Conservation (phyloP, 2,113 vertebrate species). For the Datnioides undecimradiatus region DNA sequence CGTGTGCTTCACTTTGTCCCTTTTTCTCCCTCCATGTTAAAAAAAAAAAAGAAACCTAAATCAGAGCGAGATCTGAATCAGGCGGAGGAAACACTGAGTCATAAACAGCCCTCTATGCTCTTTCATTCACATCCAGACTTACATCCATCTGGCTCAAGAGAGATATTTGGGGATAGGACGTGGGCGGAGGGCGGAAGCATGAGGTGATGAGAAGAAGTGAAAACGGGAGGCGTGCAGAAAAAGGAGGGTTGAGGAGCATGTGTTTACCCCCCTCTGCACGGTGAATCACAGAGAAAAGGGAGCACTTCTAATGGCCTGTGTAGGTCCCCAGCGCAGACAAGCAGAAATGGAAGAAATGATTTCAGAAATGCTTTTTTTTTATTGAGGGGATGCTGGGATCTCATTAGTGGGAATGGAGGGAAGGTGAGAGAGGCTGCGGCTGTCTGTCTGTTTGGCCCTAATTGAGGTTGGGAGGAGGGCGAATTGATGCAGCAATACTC, state of each 20-base stretch:
- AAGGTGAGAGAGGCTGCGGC: conserved; percentile 46
- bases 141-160: conserved; percentile 61
- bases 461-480: conserved; percentile 64
- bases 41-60: conserved; percentile 48
- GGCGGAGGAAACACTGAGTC: conserved; percentile 57
- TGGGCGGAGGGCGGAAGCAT: conserved; percentile 47
- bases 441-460: conserved; percentile 62
- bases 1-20: conserved; percentile 20
- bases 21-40: conserved; percentile 11
- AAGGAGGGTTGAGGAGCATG: conserved; percentile 34
- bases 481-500: conserved; percentile 25
- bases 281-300: conserved; percentile 55
- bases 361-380: conserved; percentile 47
- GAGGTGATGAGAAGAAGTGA: conserved; percentile 42
- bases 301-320: conserved; percentile 55
- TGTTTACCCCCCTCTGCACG: conserved; percentile 27
- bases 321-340: conserved; percentile 40
- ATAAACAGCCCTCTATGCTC: conserved; percentile 40
- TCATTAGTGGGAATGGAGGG: conserved; percentile 66
- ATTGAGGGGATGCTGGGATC: conserved; percentile 67
- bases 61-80: conserved; percentile 41
- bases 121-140: conserved; percentile 55
- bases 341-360: conserved; percentile 64
- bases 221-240: conserved; percentile 43
- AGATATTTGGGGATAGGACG: conserved; percentile 58